Base-by-base conservation (phyloP, 2,113 vertebrate genomes). In the Ictidomys tridecemlineatus region DNA sequence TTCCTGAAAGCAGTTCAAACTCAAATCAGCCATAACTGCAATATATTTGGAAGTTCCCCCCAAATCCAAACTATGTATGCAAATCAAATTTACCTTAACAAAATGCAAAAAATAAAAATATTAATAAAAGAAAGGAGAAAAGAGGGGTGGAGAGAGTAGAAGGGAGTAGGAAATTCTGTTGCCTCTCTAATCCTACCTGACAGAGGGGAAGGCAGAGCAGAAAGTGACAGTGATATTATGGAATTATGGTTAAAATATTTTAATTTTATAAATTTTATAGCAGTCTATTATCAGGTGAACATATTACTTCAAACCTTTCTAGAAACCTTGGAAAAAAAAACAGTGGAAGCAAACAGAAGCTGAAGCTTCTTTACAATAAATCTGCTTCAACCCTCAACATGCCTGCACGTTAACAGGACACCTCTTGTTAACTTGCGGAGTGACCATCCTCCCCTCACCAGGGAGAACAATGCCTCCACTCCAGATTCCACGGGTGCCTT, bases 91-190 rank as follows among this genome's bases (percentile, higher is more conserved):
- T 48, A 20, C 56, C 34, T 73, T 79, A 63, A 34, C 37, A 70
- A 42, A 91, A 73, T n/a, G 9, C 5, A n/a, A 56, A 84, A 32
- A 56, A 13, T 51, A 51, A 39, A 73, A n/a, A 53, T 34, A 61
- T 45, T 45, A 65, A 20, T 65, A 2, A 84, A 63, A 53, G 16
- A 48, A 32, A 58, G 37, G 12, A 65, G 28, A 78, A 51, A 72
- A 1, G 18, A 8, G 1, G 2, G 13, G 26, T 39, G 10, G 12
- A 6, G 20, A 16, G 2, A 0, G 12, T 16, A n/a, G n/a, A 37
- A 11, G 7, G 42, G 58, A 9, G 20, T 22, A 53, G 4, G 17
- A 61, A 16, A 20, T 32, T 14, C 13, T 13, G 2, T 42, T 83
- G 22, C 6, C n/a, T 14, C 12, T 85, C 20, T 6, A 85, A 17